Evolutionary conservation across 2,797 vertebrate genomes (phyloP), one percentile per base, ranked within the genome.

Genomic region (Coregonus ussuriensis): DNA sequence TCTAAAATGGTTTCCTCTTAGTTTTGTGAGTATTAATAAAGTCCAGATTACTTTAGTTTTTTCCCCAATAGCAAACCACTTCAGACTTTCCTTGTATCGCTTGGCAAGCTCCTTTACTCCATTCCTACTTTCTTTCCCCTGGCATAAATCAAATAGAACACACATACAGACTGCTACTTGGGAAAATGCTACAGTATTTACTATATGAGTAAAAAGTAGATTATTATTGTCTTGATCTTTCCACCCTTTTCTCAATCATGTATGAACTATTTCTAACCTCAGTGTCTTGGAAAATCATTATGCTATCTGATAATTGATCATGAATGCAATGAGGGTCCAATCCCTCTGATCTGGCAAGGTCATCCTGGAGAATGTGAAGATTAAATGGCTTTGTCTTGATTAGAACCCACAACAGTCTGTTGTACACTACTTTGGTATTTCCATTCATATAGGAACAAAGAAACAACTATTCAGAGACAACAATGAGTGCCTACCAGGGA

Each of bases 401-500:
- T 18, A 47, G 13, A 70, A 41, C 51, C 51, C 71, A 72, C 35
- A 47, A 9, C 25, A 11, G 52, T 56, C 16, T 14, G 15, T 1
- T 54, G 68, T n/a, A 47, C 35, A 41, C 35, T 41, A n/a, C 6
- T 6, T 4, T 37, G 67, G 67, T 70, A 70, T 56, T 56, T 56
- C 71, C 25, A 9, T 72, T 72, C 31, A 72, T 33, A 72, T 15
- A 18, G 71, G 4, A 33, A 72, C 47, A 72, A 72, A 72, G 21
- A 54, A 72, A 70, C 16, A 70, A 53, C 71, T 54, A 53, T 56
- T 53, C 13, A 47, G 35, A n/a, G 35, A 56, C 71, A 47, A 41
- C 66, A 67, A 67, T 35, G 31, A 67, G 31, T 70, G 68, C n/a
- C 68, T 35, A n/a, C 51, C 7, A 56, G 71, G 3, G 71, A 11